Conservation (phyloP, 1,140 invertebrate genomes). For the Penaeus vannamei region DNA sequence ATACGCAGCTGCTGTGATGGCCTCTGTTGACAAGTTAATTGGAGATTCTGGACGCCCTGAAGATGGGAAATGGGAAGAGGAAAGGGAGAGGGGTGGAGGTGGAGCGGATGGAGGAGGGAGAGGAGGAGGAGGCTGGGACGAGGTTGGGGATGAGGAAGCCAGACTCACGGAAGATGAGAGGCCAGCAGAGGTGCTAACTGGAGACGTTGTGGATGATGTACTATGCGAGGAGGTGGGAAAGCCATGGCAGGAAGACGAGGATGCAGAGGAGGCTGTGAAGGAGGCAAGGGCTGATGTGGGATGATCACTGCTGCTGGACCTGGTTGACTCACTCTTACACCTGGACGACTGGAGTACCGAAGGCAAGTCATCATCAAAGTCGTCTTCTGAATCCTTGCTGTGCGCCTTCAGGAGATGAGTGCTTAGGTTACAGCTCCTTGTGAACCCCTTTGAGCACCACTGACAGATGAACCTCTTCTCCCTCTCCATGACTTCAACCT, state of each 20-base stretch:
- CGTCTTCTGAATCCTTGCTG: slow-evolving; percentile 55
- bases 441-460: slow-evolving; percentile 57
- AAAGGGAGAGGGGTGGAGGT: slow-evolving; percentile 21
- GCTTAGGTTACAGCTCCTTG: slow-evolving; percentile 54
- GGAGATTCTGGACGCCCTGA: slow-evolving; percentile 53
- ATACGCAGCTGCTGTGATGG: slow-evolving; percentile 57
- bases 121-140: slow-evolving; percentile 6
- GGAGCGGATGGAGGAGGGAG: not conserved
- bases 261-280: not conserved
- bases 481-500: slow-evolving; percentile 38
- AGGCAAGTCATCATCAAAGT: slow-evolving; percentile 55
- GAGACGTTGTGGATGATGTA: not conserved
- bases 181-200: not conserved
- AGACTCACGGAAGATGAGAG: too few species aligned
- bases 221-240: slow-evolving; percentile 2
- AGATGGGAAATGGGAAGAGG: slow-evolving; percentile 7
- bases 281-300: not conserved
- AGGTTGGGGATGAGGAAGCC: not conserved
- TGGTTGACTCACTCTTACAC: not conserved
- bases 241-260: not conserved
- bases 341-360: slow-evolving; percentile 40
- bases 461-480: slow-evolving; percentile 59
- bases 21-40: slow-evolving; percentile 55
- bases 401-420: slow-evolving; percentile 57
- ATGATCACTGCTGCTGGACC: not conserved